phyloP scores from a whole-genome alignment of 2,113 vertebrate genomes.

The Urocitellus parryii region DNA sequence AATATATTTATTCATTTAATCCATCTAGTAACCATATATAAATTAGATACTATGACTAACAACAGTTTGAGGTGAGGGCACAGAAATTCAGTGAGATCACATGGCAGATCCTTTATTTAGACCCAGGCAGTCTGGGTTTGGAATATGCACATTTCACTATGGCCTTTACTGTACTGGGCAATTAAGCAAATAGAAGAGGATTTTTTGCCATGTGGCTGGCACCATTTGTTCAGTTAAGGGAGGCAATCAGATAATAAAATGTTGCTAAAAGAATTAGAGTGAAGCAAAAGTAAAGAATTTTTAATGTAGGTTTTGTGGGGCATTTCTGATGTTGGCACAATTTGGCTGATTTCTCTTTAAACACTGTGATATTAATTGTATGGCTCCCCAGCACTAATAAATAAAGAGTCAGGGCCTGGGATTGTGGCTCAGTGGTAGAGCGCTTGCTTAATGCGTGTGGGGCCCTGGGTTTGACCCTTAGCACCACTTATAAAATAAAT shows the following conservation, averaged over 20 bases:
- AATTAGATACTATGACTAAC: conserved; percentile 29
- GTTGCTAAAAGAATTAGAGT: conserved; percentile 52
- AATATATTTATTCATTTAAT: conserved; percentile 52
- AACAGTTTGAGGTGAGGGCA: conserved; percentile 18
- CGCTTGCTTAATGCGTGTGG: too few species aligned
- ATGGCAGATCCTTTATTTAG: conserved; percentile 40
- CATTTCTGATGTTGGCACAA: conserved; percentile 52
- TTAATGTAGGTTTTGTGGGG: conserved; percentile 33
- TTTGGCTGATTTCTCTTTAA: conserved; percentile 57
- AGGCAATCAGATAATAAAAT: conserved; percentile 23
- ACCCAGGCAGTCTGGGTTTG: conserved; percentile 46
- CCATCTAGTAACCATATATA: neutral
- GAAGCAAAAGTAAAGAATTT: conserved; percentile 58
- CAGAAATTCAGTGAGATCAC: conserved; percentile 13
- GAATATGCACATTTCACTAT: neutral
- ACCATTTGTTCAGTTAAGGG: conserved; percentile 66
- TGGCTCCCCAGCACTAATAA: neutral
- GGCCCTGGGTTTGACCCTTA: too few species aligned
- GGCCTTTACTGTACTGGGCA: neutral
- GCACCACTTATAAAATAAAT: too few species aligned
- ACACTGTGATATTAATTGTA: conserved; percentile 46
- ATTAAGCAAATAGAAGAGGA: conserved; percentile 35
- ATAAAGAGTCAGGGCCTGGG: too few species aligned
- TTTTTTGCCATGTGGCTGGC: conserved; percentile 58
- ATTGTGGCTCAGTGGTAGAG: too few species aligned